Percentiles rank a stretch among this genome's conserved stretches.
Conservation (phyloP, 2,113 vertebrate genomes). For the Alethe castanea region DNA sequence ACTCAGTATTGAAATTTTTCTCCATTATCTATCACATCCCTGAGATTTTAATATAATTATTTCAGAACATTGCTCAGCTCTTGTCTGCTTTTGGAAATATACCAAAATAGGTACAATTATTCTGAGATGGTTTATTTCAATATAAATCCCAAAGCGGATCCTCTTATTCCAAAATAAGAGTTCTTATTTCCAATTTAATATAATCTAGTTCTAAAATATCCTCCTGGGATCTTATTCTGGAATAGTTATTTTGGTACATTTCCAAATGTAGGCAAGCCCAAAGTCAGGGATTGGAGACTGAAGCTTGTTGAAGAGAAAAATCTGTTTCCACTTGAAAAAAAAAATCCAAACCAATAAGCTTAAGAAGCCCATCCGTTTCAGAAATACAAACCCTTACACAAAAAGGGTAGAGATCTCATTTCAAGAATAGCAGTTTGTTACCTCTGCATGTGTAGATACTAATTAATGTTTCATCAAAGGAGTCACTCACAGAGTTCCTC, state of each 20-base stretch:
- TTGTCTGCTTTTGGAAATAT: slow-evolving; percentile 26
- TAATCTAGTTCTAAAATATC: slow-evolving; percentile 52
- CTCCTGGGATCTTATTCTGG: slow-evolving; percentile 32
- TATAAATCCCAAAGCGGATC: slow-evolving; percentile 36
- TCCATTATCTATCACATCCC: background rate
- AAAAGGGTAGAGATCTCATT: background rate
- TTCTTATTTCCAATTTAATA: slow-evolving; percentile 45
- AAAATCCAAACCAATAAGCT: background rate
- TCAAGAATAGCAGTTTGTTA: background rate
- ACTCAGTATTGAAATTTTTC: slow-evolving; percentile 16
- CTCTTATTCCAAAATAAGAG: slow-evolving; percentile 45
- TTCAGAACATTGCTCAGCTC: slow-evolving; percentile 10
- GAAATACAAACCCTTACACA: background rate
- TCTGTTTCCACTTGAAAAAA: background rate
- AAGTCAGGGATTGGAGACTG: background rate
- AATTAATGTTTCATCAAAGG: slow-evolving; percentile 9
- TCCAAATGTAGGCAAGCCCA: slow-evolving; percentile 13
- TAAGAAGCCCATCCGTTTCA: background rate
- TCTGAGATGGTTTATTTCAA: slow-evolving; percentile 20
- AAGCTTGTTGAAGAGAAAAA: background rate
- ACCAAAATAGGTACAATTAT: slow-evolving; percentile 49
- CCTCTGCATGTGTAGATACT: background rate
- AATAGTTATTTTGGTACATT: slow-evolving; percentile 27
- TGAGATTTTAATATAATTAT: slow-evolving; percentile 44
- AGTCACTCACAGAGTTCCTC: background rate